Base-by-base conservation (phyloP, 2,797 vertebrate genomes). In the Catamblyrhynchus diadema region DNA sequence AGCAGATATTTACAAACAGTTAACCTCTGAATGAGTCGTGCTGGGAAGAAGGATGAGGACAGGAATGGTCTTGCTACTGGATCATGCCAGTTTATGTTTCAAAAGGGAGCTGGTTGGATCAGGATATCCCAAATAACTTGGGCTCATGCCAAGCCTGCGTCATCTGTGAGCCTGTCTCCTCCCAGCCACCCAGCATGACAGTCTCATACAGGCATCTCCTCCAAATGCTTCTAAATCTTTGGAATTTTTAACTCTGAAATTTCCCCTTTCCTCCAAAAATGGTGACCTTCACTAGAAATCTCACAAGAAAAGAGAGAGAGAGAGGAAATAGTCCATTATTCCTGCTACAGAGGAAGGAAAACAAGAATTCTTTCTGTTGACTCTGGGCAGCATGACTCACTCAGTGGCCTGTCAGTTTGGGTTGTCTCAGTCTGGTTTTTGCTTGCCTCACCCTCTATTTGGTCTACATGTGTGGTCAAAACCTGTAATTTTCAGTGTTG, bases 401-500 rank as follows among this genome's bases (percentile, higher is more conserved):
- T 56, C 12, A 14, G 25, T 59, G 42, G 44, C 73, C 51, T 59
- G 81, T 78, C 75, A 41, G 41, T 74, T 56, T 80, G 74, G 10
- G 11, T 44, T 91, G 50, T 57, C 61, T 61, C 33, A 45, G 32
- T 0, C 0, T 86, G 59, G 24, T n/a, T 93, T 92, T 74, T 57
- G 50, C 39, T 81, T 91, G 50, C 72, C 67, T 85, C 1, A 0
- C 57, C 69, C 67, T 54, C 59, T 75, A 1, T 82, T 90, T 90
- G 65, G 32, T 73, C 28, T 20, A 10, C 2, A 1, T 2, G 1
- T 42, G 0, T 51, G 45, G 50, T 61, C 65, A 67, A 87, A 59
- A 9, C 81, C 90, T 93, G 23, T 94, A 74, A 95, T 97, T 92
- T 82, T 66, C 50, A 35, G 50, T 32, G 10, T 89, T 53, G 30